Percentiles rank a stretch among this genome's conserved stretches.
Evolutionary conservation across 2,888 invertebrate genomes (phyloP).

Genomic region (Drosophila mimetica): DNA sequence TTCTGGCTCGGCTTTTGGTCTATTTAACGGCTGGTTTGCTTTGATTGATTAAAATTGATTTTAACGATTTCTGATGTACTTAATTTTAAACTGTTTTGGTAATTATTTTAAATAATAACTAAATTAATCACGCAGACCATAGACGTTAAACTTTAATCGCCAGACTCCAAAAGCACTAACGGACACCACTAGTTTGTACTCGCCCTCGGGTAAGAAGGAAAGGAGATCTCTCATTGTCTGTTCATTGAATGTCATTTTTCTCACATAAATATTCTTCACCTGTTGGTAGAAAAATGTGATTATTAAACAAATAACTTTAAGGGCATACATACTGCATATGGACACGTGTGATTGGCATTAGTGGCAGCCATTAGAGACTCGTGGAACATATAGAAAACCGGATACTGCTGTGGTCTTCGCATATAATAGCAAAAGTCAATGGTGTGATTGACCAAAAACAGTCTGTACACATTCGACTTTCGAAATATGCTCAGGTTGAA

Average conservation of each 20-base stretch:
- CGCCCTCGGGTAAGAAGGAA: constrained; percentile 12
- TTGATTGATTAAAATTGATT: neutral
- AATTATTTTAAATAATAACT: neutral
- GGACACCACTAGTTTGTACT: constrained; percentile 17
- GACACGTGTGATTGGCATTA: constrained; percentile 41
- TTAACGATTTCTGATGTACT: neutral
- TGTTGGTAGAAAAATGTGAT: neutral
- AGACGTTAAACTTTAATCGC: constrained; percentile 21
- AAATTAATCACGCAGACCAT: constrained; percentile 16
- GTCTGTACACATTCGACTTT: constrained; percentile 36
- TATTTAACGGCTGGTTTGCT: constrained; percentile 10
- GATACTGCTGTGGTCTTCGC: constrained; percentile 24
- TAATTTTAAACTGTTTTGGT: neutral
- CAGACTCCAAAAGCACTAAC: constrained; percentile 18
- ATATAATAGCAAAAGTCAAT: constrained; percentile 38
- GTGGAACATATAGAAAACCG: constrained; percentile 24
- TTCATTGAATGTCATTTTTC: constrained; percentile 21
- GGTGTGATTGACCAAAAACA: constrained; percentile 29
- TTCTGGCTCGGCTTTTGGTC: neutral
- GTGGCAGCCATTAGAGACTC: constrained; percentile 7
- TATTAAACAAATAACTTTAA: neutral
- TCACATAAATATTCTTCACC: constrained; percentile 16
- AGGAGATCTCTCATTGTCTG: constrained; percentile 4
- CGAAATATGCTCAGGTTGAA: constrained; percentile 33
- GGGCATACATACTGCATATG: constrained; percentile 28